These are phyloP conservation scores for Drosophila punjabiensis DNA, from an alignment of 1,140 invertebrate genomes.

Conservation along the genomic window DNA sequence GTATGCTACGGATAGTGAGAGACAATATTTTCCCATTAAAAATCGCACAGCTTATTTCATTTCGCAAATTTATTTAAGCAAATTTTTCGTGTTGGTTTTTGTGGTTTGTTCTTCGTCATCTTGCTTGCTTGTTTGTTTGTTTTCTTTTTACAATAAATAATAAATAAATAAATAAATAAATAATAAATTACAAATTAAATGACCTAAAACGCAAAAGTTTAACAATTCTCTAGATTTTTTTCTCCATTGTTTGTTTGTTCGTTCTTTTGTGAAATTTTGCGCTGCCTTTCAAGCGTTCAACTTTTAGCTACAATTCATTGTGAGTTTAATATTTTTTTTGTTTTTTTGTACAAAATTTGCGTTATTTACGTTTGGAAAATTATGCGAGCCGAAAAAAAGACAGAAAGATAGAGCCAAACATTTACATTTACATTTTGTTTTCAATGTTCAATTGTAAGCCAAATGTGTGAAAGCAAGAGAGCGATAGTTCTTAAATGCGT, in stretches of 20 bases:
- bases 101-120: conserved; percentile 42
- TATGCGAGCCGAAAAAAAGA: conserved; percentile 57
- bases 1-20: conserved; percentile 62
- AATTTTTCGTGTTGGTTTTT: conserved; percentile 62
- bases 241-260: conserved; percentile 17
- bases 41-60: conserved; percentile 76
- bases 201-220: conserved; percentile 80
- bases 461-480: conserved; percentile 78
- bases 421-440: conserved; percentile 21
- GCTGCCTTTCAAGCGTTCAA: conserved; percentile 82
- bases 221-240: conserved; percentile 55
- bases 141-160: conserved; percentile 79
- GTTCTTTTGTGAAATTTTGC: conserved; percentile 57
- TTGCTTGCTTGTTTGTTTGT: conserved; percentile 45
- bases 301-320: conserved; percentile 79
- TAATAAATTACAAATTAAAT: conserved; percentile 81
- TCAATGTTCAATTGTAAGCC: conserved; percentile 70
- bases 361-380: conserved; percentile 78
- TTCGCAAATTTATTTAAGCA: conserved; percentile 81
- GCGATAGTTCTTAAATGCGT: conserved; percentile 58
- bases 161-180: conserved; percentile 84
- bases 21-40: conserved; percentile 62
- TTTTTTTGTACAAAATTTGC: conserved; percentile 61
- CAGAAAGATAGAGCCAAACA: conserved; percentile 51
- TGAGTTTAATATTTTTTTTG: conserved; percentile 18